Evolutionary conservation across 2,888 invertebrate genomes (phyloP).

Genomic region (Helicoverpa assulta): DNA sequence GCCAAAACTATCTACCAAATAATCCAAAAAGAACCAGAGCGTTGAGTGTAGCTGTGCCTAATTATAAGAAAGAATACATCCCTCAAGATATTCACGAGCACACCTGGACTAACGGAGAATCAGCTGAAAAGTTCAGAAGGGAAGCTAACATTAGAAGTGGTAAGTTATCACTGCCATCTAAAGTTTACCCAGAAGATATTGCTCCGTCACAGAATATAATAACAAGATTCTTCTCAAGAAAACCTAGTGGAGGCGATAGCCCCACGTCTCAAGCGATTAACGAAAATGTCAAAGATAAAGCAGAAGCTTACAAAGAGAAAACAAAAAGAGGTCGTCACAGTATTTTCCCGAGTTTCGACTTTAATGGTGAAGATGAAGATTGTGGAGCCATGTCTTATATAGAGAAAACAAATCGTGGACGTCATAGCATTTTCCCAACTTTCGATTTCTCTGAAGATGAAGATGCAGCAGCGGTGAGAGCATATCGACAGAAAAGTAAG

Average conservation of each 20-base stretch:
- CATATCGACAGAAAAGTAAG: slow-evolving; percentile 78
- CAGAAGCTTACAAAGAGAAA: slow-evolving; percentile 81
- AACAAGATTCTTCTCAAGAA: slow-evolving; percentile 77
- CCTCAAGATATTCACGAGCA: slow-evolving; percentile 87
- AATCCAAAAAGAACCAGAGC: slow-evolving; percentile 90
- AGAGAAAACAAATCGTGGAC: slow-evolving; percentile 78
- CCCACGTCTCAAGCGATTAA: slow-evolving; percentile 75
- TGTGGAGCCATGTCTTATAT: slow-evolving; percentile 72
- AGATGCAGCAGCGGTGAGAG: slow-evolving; percentile 73
- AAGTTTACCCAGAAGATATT: slow-evolving; percentile 65
- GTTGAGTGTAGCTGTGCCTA: slow-evolving; percentile 90
- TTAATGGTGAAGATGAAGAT: slow-evolving; percentile 78
- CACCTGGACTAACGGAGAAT: slow-evolving; percentile 93
- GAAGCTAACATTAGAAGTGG: slow-evolving; percentile 84
- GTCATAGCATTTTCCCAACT: slow-evolving; percentile 82
- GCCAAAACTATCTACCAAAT: slow-evolving; percentile 80
- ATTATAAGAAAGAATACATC: slow-evolving; percentile 83
- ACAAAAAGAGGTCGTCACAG: slow-evolving; percentile 81
- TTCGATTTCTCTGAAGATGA: slow-evolving; percentile 86
- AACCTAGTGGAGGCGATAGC: slow-evolving; percentile 78
- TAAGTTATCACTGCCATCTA: slow-evolving; percentile 82
- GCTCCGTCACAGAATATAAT: slow-evolving; percentile 76
- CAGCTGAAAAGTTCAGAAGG: slow-evolving; percentile 90
- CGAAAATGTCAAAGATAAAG: slow-evolving; percentile 72
- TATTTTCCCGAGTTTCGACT: slow-evolving; percentile 84